Percentiles rank a stretch among this genome's conserved stretches.
Evolutionary conservation across 2,113 vertebrate genomes (phyloP).

Genomic region (human (Homo sapiens)): GRCh38 chr2:75256501-75257000

Average conservation of each 20-base stretch:
- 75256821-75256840: not conserved
- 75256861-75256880: not conserved
- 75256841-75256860: not conserved
- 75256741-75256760: not conserved
- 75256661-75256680: not conserved
- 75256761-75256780: not conserved
- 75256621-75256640: not conserved
- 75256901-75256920: not conserved
- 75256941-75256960: not conserved
- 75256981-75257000: not conserved
- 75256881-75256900: not conserved
- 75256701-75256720: not conserved
- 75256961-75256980: not conserved
- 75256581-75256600: constrained; percentile 7
- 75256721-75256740: not conserved
- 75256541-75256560: too few relatives aligned
- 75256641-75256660: not conserved
- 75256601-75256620: not conserved
- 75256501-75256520: too few relatives aligned
- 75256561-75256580: not conserved
- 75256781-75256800: not conserved
- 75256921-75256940: not conserved
- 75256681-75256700: not conserved
- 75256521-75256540: too few relatives aligned
- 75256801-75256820: not conserved